phyloP scores from a whole-genome alignment of 2,888 invertebrate species.

The Meandrusa payeni region DNA sequence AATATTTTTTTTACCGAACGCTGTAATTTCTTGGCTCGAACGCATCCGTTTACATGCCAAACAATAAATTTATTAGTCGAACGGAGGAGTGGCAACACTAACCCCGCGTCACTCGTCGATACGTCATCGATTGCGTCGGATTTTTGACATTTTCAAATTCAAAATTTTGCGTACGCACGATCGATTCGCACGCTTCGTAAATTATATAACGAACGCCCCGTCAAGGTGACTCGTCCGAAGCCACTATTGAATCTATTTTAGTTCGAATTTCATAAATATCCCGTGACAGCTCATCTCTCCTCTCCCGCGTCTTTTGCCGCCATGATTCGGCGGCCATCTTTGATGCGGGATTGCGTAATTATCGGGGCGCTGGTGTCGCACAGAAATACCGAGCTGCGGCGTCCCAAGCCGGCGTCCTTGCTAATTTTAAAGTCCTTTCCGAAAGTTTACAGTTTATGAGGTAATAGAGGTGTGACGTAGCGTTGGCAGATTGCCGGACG shows the following conservation, averaged over 20 bases:
- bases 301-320: conserved; percentile 70
- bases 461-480: conserved; percentile 70
- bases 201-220: conserved; percentile 67
- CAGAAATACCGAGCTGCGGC: conserved; percentile 41
- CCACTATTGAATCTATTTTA: conserved; percentile 76
- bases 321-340: conserved; percentile 64
- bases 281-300: conserved; percentile 77
- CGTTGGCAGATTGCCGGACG: conserved; percentile 77
- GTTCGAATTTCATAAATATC: conserved; percentile 80
- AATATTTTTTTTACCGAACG: conserved; percentile 76
- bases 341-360: conserved; percentile 63
- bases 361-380: conserved; percentile 52
- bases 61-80: conserved; percentile 79
- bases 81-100: conserved; percentile 77
- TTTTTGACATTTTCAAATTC: conserved; percentile 61
- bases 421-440: conserved; percentile 78
- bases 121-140: conserved; percentile 69
- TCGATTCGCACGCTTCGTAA: conserved; percentile 47
- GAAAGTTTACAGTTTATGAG: conserved; percentile 74
- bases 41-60: conserved; percentile 81
- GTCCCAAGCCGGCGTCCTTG: conserved; percentile 66
- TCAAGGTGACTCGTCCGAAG: conserved; percentile 77
- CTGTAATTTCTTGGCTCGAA: conserved; percentile 80
- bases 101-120: conserved; percentile 62
- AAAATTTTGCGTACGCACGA: conserved; percentile 46